Conservation (phyloP, 2,888 invertebrate species). For the Crepidodera aurea region DNA sequence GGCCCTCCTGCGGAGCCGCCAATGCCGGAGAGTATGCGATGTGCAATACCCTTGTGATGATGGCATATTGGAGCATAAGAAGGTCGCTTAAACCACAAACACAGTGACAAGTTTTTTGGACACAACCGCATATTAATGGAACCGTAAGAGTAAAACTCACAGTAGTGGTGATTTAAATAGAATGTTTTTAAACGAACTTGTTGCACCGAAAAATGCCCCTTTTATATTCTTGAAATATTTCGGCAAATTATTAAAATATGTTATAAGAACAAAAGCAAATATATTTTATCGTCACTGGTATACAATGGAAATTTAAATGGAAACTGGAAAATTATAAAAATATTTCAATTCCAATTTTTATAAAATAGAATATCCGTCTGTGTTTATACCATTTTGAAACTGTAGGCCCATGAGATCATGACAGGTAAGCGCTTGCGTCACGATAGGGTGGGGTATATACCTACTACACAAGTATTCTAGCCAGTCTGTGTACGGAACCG, state of each 20-base stretch:
- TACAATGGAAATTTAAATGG: too few relatives aligned
- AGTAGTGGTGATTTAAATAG: not conserved
- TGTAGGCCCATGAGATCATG: slow-evolving; percentile 43
- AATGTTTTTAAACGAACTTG: not conserved
- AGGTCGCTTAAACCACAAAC: not conserved
- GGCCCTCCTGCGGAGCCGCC: not conserved
- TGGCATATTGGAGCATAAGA: not conserved
- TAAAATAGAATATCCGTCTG: slow-evolving; percentile 5
- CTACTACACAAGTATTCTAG: slow-evolving; percentile 28
- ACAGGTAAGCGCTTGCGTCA: slow-evolving; percentile 50
- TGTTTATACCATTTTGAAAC: slow-evolving; percentile 36
- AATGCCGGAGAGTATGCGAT: not conserved
- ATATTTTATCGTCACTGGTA: not conserved
- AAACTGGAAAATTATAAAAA: too few relatives aligned
- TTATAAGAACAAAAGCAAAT: not conserved
- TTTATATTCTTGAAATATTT: not conserved
- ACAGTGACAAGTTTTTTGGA: not conserved
- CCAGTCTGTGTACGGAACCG: slow-evolving; percentile 39
- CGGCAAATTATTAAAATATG: not conserved
- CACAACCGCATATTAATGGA: not conserved
- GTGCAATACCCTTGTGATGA: not conserved
- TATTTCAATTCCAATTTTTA: not conserved
- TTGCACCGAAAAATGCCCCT: not conserved
- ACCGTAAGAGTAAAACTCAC: not conserved
- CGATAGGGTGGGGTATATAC: slow-evolving; percentile 48